Percentiles rank a stretch among this genome's conserved stretches.
Evolutionary conservation across 64 coral and sea anemone genomes (phyloP).

Genomic region (Trachythela sp.): DNA sequence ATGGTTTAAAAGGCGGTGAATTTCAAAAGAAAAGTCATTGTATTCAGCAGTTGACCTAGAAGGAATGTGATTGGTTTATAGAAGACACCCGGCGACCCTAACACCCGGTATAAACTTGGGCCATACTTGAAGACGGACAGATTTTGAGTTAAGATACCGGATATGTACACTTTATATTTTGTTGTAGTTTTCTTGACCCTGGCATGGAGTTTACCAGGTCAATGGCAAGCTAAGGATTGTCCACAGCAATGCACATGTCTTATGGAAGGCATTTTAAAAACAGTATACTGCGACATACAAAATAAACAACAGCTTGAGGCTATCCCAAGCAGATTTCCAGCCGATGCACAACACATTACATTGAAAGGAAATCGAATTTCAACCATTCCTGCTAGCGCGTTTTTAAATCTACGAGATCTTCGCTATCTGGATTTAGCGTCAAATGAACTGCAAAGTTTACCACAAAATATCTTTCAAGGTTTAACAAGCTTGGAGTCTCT

Average conservation of each 20-base stretch:
- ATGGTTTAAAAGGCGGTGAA: not conserved
- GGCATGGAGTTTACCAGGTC: not conserved
- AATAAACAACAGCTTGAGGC: not conserved
- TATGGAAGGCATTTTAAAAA: not conserved
- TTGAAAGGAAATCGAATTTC: not conserved
- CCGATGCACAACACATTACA: not conserved
- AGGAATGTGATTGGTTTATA: not conserved
- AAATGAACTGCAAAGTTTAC: conserved; percentile 3
- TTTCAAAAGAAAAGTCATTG: not conserved
- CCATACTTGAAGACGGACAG: not conserved
- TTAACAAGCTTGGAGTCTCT: not conserved
- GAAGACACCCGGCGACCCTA: not conserved
- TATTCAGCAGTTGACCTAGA: not conserved
- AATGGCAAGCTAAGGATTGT: not conserved
- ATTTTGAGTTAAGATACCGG: not conserved
- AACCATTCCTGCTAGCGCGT: not conserved
- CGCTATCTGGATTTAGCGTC: not conserved
- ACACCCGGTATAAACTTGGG: not conserved
- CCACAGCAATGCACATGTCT: not conserved
- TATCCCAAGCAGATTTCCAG: not conserved
- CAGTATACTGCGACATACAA: not conserved
- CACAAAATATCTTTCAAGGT: not conserved
- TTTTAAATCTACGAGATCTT: not conserved
- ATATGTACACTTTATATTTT: not conserved
- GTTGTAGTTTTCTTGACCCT: not conserved